A percentile compares a stretch with the other conserved stretches of the same genome.
phyloP scores from a whole-genome alignment of 2,113 vertebrate species.

The Rhipidura dahli region DNA sequence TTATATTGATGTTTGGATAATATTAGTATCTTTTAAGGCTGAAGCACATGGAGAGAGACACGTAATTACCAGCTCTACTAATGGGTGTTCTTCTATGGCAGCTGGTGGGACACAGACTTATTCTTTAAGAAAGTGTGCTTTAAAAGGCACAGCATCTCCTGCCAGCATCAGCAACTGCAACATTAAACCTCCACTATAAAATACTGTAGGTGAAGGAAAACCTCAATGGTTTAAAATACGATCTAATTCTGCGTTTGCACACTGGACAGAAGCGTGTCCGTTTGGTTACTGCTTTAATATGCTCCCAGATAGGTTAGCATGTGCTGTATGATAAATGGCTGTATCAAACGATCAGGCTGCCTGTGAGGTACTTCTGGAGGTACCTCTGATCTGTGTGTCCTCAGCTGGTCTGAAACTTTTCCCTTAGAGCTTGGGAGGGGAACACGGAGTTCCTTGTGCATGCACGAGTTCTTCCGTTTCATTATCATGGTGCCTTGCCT shows the following conservation, averaged over 20 bases:
- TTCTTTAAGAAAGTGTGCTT: not conserved
- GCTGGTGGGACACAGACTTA: not conserved
- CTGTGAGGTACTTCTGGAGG: conserved; percentile 12
- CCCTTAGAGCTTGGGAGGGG: not conserved
- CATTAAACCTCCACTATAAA: not conserved
- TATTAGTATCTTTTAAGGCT: not conserved
- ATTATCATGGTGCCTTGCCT: not conserved
- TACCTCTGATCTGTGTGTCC: not conserved
- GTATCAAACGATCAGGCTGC: not conserved
- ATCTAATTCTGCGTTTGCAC: not conserved
- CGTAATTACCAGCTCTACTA: not conserved
- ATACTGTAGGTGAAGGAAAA: not conserved
- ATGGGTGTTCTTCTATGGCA: not conserved
- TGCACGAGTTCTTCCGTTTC: not conserved
- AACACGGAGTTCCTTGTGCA: not conserved
- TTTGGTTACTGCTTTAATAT: not conserved
- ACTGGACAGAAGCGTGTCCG: not conserved
- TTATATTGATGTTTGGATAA: not conserved
- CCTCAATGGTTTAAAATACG: not conserved
- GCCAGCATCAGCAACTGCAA: not conserved
- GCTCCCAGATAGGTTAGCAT: not conserved
- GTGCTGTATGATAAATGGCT: not conserved
- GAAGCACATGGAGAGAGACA: not conserved
- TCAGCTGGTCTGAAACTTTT: not conserved
- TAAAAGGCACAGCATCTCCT: not conserved